Base-by-base conservation (phyloP, 2,888 invertebrate genomes). In the Isotomurus palustris region DNA sequence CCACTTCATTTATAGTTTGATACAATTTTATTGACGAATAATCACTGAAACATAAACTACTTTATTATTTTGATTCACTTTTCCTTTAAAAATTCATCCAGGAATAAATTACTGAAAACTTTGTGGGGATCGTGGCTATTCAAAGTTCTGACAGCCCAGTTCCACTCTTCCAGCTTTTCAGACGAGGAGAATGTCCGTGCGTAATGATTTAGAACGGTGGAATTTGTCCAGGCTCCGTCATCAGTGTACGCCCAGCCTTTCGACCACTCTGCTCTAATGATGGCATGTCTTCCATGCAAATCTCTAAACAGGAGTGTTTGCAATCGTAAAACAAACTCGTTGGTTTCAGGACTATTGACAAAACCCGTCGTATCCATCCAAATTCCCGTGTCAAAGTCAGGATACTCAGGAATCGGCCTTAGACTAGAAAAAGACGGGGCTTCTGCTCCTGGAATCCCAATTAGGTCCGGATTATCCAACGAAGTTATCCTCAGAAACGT, bases 31-130 rank as follows among this genome's bases (percentile, higher is more conserved):
- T n/a, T n/a, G n/a, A n/a, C n/a, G n/a, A n/a, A n/a, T n/a, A n/a
- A n/a, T n/a, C n/a, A n/a, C n/a, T n/a, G n/a, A n/a, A n/a, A n/a
- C n/a, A n/a, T n/a, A n/a, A n/a, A n/a, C n/a, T n/a, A n/a, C n/a
- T n/a, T n/a, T n/a, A n/a, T n/a, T n/a, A n/a, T n/a, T n/a, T n/a
- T n/a, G n/a, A n/a, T n/a, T n/a, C n/a, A n/a, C n/a, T n/a, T n/a
- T n/a, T n/a, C n/a, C n/a, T n/a, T n/a, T n/a, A n/a, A n/a, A n/a
- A n/a, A n/a, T n/a, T n/a, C n/a, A n/a, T 32, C 32, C 32, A 22
- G 24, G 19, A 44, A 44, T 22, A 22, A 19, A 44, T 44, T 44
- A 24, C 44, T 44, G 24, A 44, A 44, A 44, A 44, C 22, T 21
- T 22, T 10, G 5, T 22, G 21, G 14, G 44, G 44, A 44, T 44